Base-by-base conservation (phyloP, 2,113 vertebrate genomes). In the Verasper variegatus region DNA sequence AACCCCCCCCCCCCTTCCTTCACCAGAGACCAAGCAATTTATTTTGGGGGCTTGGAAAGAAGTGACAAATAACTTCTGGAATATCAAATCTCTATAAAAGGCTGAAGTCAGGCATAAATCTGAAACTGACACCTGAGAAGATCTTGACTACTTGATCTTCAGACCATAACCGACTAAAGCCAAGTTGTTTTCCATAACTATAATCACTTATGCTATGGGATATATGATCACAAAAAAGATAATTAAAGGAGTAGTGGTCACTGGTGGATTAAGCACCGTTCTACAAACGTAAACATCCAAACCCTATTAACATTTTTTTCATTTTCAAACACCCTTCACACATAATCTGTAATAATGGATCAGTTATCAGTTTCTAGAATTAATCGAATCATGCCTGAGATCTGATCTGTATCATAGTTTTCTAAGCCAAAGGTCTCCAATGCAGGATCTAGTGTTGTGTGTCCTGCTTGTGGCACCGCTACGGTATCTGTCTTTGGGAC, bases 41-140 rank as follows among this genome's bases (percentile, higher is more conserved):
- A 94, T 95, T 95, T 95, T 93, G 74, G 93, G 90, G 87, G 26
- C 87, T 89, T 92, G 90, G 91, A 90, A 87, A 93, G 94, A 92
- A 85, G 93, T 93, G 93, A 94, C 90, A 92, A 94, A 94, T 94
- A 93, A 91, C 92, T 94, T 86, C 84, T 86, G 78, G 87, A 92
- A 92, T 92, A 95, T 95, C 93, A 91, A 91, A 94, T 95, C 91
- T 89, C 94, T 93, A 94, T 92, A 91, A 94, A 93, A 93, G 90
- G 93, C 91, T 93, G 90, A 94, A 92, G 83, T 90, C 79, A 93
- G 92, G 87, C 90, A 93, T 92, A 92, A 91, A 95, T 92, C 78
- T 92, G 92, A 92, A 92, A 80, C 84, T 3, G 89, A 94, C 89
- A 93, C 92, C 74, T 80, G 84, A 91, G 84, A 86, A 68, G 65